These are phyloP conservation scores for Pardalotus punctatus DNA, from an alignment of 2,113 vertebrate species.

Conservation along the genomic window DNA sequence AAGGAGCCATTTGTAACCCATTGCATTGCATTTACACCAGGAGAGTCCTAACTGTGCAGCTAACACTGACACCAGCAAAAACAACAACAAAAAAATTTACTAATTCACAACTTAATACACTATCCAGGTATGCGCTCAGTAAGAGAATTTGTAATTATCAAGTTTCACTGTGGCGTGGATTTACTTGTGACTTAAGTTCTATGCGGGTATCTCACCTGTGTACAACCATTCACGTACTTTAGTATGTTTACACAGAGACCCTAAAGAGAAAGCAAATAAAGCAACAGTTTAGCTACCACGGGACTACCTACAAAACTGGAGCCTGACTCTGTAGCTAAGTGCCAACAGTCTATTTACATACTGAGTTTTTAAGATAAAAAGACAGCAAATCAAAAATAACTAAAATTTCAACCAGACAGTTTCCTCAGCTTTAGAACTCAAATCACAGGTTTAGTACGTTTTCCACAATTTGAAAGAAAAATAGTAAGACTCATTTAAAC, in stretches of 20 bases:
- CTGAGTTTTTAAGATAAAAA: not conserved
- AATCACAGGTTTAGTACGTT: not conserved
- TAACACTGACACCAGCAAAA: not conserved
- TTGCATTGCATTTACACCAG: not conserved
- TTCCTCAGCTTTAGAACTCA: not conserved
- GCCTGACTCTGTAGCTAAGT: not conserved
- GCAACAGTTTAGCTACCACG: not conserved
- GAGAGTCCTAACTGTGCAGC: not conserved
- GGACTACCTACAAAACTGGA: not conserved
- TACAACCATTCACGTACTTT: not conserved
- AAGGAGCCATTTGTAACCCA: not conserved
- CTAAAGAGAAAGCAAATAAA: not conserved
- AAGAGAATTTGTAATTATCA: not conserved
- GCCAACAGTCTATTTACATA: not conserved
- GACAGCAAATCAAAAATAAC: not conserved
- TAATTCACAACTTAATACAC: not conserved
- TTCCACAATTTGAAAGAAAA: not conserved
- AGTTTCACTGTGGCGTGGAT: not conserved
- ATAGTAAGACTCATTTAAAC: not conserved
- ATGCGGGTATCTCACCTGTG: not conserved
- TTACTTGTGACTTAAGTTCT: not conserved
- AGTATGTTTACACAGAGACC: not conserved
- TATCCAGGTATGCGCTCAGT: not conserved
- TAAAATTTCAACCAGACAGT: not conserved
- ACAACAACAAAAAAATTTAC: not conserved